Conservation (phyloP, 2,888 invertebrate genomes). For the Chalcis sispes region DNA sequence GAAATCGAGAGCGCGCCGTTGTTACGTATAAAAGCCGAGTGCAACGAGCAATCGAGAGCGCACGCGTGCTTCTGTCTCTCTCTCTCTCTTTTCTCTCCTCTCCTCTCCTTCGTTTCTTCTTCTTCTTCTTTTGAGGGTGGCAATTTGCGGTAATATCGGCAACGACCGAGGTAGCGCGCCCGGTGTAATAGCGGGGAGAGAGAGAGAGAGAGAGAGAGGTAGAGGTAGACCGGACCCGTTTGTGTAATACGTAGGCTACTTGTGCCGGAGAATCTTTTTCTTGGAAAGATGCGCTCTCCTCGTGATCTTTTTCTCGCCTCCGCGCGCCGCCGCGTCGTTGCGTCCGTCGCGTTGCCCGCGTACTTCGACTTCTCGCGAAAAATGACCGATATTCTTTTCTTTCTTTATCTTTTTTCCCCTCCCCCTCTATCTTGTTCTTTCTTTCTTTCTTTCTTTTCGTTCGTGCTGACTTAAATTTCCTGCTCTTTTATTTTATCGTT, state of each 20-base stretch:
- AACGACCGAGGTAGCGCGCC: conserved; percentile 73
- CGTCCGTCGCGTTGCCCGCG: too few species aligned
- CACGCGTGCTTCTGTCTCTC: background rate
- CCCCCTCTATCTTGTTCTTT: too few species aligned
- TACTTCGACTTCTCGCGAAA: too few species aligned
- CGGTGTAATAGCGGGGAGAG: conserved; percentile 42
- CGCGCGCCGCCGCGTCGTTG: conserved; percentile 4
- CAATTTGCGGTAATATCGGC: conserved; percentile 76
- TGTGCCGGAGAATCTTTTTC: conserved; percentile 62
- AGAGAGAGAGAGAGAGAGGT: background rate
- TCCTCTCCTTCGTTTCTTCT: background rate
- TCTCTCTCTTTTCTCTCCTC: background rate
- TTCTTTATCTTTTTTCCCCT: too few species aligned
- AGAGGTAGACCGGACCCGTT: conserved; percentile 59
- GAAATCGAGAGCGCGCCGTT: conserved; percentile 2
- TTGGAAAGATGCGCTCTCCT: conserved; percentile 50
- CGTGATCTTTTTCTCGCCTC: conserved; percentile 22
- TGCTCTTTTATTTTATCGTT: too few species aligned
- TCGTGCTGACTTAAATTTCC: too few species aligned
- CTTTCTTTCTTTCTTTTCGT: too few species aligned
- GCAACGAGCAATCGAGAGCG: conserved; percentile 39
- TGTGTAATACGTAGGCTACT: conserved; percentile 62
- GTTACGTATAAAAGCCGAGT: background rate
- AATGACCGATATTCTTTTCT: too few species aligned
- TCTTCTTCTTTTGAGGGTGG: conserved; percentile 69